phyloP scores from a whole-genome alignment of 2,888 invertebrate genomes.

The Ariolimax columbianus region DNA sequence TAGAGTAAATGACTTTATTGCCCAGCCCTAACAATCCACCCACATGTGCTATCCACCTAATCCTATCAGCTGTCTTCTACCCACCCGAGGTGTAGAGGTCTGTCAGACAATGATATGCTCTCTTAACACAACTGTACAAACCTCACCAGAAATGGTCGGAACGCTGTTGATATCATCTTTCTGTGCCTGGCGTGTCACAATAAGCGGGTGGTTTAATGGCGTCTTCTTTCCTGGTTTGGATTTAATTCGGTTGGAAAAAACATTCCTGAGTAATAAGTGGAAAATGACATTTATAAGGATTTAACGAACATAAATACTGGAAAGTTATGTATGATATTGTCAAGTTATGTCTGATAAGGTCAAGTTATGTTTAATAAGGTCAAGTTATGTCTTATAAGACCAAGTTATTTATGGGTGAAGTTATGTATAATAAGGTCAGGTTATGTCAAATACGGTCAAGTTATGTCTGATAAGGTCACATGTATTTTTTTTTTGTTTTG shows the following conservation, averaged over 20 bases:
- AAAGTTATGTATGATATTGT: neutral
- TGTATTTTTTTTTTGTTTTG: too few species aligned
- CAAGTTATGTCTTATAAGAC: neutral
- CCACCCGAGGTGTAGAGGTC: neutral
- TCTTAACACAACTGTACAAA: neutral
- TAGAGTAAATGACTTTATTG: neutral
- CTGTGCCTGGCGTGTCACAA: constrained; percentile 65
- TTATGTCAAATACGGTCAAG: too few species aligned
- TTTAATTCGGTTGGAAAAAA: constrained; percentile 75
- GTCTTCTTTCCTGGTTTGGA: constrained; percentile 64
- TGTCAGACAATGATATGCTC: neutral
- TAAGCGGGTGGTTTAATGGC: constrained; percentile 76
- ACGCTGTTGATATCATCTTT: constrained; percentile 75
- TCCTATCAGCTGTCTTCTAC: neutral
- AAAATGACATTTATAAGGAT: neutral
- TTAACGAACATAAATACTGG: neutral
- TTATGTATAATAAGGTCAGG: too few species aligned
- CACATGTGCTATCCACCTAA: neutral
- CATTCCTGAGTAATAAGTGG: constrained; percentile 64
- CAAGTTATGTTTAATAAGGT: neutral
- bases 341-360: neutral
- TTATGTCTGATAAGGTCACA: too few species aligned
- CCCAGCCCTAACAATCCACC: neutral
- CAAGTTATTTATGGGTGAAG: neutral
- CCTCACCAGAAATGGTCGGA: constrained; percentile 77